These are phyloP conservation scores for Hydrophis major DNA, from an alignment of 2,797 vertebrate species.

Conservation along the genomic window DNA sequence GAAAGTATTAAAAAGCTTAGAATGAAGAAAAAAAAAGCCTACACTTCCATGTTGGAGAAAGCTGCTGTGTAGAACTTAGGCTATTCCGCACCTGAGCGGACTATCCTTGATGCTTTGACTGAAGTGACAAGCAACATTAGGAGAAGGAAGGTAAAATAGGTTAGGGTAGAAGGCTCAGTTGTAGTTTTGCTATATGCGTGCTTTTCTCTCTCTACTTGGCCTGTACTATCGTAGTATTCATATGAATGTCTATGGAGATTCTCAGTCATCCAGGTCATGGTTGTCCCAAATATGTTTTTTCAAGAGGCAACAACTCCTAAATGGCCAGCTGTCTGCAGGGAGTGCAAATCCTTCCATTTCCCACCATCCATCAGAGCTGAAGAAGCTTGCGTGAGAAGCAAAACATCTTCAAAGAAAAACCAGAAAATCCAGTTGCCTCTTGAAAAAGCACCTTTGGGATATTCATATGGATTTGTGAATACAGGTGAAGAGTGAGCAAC, in stretches of 20 bases:
- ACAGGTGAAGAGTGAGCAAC: neutral
- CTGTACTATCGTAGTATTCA: neutral
- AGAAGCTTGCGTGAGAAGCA: no score
- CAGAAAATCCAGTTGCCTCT: no score
- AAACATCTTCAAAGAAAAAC: no score
- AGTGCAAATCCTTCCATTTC: no score
- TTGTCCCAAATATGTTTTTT: no score
- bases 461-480: no score
- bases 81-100: neutral
- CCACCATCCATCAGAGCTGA: no score
- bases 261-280: no score
- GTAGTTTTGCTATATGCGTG: neutral
- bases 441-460: no score
- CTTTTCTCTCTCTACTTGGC: neutral
- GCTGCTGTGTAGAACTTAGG: neutral
- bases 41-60: neutral
- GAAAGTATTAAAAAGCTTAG: neutral
- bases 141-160: neutral
- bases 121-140: neutral
- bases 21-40: neutral
- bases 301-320: no score
- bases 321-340: no score
- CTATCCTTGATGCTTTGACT: neutral
- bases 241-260: neutral
- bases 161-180: neutral